Conservation (phyloP, 2,113 vertebrate species). For the Leptobrachium leishanense region DNA sequence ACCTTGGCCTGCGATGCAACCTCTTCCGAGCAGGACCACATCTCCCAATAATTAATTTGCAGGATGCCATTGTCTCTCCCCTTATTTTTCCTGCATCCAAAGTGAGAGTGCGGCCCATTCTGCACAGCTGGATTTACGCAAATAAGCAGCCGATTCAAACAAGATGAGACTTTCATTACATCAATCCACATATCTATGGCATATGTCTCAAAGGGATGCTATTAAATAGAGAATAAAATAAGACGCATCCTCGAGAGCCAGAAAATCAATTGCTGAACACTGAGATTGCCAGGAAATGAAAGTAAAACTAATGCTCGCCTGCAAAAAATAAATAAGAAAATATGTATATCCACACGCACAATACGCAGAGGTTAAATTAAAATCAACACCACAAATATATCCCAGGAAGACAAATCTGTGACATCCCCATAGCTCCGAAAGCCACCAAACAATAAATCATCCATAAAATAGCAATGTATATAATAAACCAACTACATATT, state of each 20-base stretch:
- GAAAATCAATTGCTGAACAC: background rate
- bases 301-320: background rate
- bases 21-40: no score
- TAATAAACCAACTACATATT: no score
- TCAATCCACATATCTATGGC: background rate
- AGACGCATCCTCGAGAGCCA: background rate
- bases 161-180: slow-evolving; percentile 1
- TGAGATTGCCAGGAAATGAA: background rate
- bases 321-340: background rate
- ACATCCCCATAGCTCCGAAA: background rate
- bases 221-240: slow-evolving; percentile 3
- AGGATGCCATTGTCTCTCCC: background rate
- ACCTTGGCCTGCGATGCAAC: no score
- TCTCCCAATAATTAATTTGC: no score
- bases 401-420: background rate
- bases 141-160: background rate
- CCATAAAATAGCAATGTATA: background rate
- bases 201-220: background rate
- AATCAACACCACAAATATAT: background rate
- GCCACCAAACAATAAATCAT: background rate
- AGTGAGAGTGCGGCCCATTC: background rate
- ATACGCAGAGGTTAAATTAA: background rate
- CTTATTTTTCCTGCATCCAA: background rate
- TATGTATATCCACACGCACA: background rate
- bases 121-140: background rate